Evolutionary conservation across 2,888 invertebrate species (phyloP).

Genomic region (Alitta virens): DNA sequence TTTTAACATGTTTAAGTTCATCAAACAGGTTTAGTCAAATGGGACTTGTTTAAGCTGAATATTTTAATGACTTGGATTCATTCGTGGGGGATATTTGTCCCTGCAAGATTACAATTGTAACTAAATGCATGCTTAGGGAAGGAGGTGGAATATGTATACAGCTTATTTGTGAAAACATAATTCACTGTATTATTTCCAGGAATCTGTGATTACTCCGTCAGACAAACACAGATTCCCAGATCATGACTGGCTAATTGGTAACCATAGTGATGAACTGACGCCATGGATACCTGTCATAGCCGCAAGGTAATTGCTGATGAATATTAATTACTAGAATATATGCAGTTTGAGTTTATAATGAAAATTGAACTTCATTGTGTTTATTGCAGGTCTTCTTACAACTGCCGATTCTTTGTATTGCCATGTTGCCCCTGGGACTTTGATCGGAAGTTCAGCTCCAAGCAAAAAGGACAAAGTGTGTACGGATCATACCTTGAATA

Average conservation of each 20-base stretch:
- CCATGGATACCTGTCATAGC: slow-evolving; percentile 97
- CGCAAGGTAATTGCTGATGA: slow-evolving; percentile 63
- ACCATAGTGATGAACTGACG: slow-evolving; percentile 98
- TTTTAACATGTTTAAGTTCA: too few species aligned
- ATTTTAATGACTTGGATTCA: too few species aligned
- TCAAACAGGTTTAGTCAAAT: too few species aligned
- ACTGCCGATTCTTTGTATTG: slow-evolving; percentile 80
- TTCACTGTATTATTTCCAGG: not conserved
- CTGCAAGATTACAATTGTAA: too few species aligned
- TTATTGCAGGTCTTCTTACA: slow-evolving; percentile 34
- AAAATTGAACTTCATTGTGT: slow-evolving; percentile 51
- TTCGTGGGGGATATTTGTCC: too few species aligned
- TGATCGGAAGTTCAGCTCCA: slow-evolving; percentile 78
- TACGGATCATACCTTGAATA: slow-evolving; percentile 65
- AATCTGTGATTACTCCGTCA: slow-evolving; percentile 65
- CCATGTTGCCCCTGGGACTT: slow-evolving; percentile 96
- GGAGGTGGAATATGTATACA: too few species aligned
- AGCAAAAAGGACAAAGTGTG: slow-evolving; percentile 62
- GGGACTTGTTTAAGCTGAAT: too few species aligned
- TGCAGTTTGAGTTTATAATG: not conserved
- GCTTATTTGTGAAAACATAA: too few species aligned
- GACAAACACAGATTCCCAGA: slow-evolving; percentile 68
- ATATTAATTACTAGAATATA: too few species aligned
- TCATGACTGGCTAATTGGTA: slow-evolving; percentile 93
- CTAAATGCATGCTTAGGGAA: too few species aligned